A percentile compares a stretch with the other conserved stretches of the same genome.
These are phyloP conservation scores for Ormyrus rosae DNA, from an alignment of 2,888 invertebrate genomes.

Conservation along the genomic window DNA sequence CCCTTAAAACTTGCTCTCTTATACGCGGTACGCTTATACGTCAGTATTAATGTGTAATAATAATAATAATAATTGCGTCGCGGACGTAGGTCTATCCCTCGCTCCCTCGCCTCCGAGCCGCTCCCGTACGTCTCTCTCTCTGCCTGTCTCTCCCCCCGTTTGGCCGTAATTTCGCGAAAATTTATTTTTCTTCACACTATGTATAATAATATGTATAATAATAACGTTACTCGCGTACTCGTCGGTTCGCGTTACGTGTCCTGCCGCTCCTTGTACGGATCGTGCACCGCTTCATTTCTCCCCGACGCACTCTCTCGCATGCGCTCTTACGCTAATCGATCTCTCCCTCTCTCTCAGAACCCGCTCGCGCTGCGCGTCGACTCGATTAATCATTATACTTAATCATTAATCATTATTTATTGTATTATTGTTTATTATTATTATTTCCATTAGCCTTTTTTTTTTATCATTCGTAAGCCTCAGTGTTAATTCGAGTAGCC, in stretches of 20 bases:
- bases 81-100: constrained; percentile 8
- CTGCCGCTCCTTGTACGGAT: constrained; percentile 17
- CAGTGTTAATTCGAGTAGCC: constrained; percentile 14
- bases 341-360: not conserved
- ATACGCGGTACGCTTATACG: constrained; percentile 43
- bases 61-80: constrained; percentile 56
- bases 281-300: not conserved
- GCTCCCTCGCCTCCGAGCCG: not conserved
- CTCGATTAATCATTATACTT: constrained; percentile 48
- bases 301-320: constrained; percentile 16
- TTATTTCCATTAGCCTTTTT: constrained; percentile 55
- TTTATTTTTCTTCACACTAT: constrained; percentile 34
- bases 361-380: constrained; percentile 27
- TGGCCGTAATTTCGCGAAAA: constrained; percentile 24
- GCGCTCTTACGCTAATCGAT: not conserved
- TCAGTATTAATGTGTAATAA: constrained; percentile 56
- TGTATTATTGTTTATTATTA: constrained; percentile 58
- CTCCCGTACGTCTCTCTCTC: no score
- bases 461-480: constrained; percentile 49
- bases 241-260: constrained; percentile 22
- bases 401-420: constrained; percentile 56
- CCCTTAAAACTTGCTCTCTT: not conserved
- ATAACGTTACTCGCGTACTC: constrained; percentile 38
- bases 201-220: constrained; percentile 52
- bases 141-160: not conserved